Evolutionary conservation across 2,113 vertebrate genomes (phyloP).

Genomic region (Carassius carassius): DNA sequence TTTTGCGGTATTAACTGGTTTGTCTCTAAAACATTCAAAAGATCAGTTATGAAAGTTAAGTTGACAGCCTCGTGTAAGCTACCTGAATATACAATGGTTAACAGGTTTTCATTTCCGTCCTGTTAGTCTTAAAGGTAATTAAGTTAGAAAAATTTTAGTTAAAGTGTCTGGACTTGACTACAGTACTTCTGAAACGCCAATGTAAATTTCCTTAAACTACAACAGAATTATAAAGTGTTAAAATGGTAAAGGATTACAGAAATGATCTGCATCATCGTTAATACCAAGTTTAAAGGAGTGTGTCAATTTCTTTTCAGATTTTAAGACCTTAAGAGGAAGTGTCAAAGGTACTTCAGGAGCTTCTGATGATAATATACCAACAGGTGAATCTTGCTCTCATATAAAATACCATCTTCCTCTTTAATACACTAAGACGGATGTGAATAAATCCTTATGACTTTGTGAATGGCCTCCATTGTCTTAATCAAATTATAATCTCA

Average conservation of each 20-base stretch:
- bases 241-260: neutral
- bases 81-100: neutral
- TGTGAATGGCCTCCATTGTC: neutral
- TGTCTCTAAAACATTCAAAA: neutral
- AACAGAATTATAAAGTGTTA: neutral
- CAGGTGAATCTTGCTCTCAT: slow-evolving; percentile 60
- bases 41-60: neutral
- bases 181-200: neutral
- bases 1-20: neutral
- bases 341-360: slow-evolving; percentile 50
- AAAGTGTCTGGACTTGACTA: neutral
- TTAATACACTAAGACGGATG: neutral
- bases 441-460: neutral
- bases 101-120: neutral
- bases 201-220: neutral
- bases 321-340: slow-evolving; percentile 54
- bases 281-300: neutral
- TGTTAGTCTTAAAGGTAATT: neutral
- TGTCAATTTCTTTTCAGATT: slow-evolving; percentile 45
- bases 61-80: neutral
- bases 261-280: neutral
- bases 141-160: neutral
- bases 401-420: neutral
- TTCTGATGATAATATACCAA: slow-evolving; percentile 63
- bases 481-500: neutral